Evolutionary conservation across 2,888 invertebrate genomes (phyloP).

Genomic region (Plebejus anna): DNA sequence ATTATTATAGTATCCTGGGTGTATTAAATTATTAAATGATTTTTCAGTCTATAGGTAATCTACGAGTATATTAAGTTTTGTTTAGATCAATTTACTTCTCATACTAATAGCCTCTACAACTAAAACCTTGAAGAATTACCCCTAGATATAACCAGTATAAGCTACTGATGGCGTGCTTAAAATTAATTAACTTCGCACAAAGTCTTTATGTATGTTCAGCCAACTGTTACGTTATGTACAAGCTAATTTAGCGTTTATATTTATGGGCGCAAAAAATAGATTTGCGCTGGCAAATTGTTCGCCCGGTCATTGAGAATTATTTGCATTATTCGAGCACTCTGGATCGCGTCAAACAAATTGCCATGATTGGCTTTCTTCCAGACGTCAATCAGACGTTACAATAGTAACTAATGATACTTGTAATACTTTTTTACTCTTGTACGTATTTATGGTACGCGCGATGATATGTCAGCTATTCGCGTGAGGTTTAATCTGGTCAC

Average conservation of each 20-base stretch:
- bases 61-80: too few relatives aligned
- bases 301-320: constrained; percentile 46
- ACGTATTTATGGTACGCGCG: background rate
- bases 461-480: constrained; percentile 8
- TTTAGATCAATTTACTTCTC: too few relatives aligned
- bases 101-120: too few relatives aligned
- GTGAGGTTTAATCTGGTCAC: background rate
- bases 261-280: constrained; percentile 26
- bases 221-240: constrained; percentile 29
- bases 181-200: constrained; percentile 31
- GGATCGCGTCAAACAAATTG: constrained; percentile 61
- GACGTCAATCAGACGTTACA: constrained; percentile 49
- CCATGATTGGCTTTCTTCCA: constrained; percentile 54
- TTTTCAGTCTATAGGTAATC: too few relatives aligned
- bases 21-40: too few relatives aligned
- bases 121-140: background rate
- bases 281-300: constrained; percentile 38
- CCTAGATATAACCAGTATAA: background rate
- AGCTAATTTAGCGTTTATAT: constrained; percentile 30
- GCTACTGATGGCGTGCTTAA: background rate
- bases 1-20: too few relatives aligned
- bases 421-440: constrained; percentile 2
- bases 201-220: constrained; percentile 10
- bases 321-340: constrained; percentile 50
- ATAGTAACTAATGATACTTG: constrained; percentile 53